These are phyloP conservation scores for Tetrapedia diversipes DNA, from an alignment of 2,888 invertebrate genomes.

Conservation along the genomic window DNA sequence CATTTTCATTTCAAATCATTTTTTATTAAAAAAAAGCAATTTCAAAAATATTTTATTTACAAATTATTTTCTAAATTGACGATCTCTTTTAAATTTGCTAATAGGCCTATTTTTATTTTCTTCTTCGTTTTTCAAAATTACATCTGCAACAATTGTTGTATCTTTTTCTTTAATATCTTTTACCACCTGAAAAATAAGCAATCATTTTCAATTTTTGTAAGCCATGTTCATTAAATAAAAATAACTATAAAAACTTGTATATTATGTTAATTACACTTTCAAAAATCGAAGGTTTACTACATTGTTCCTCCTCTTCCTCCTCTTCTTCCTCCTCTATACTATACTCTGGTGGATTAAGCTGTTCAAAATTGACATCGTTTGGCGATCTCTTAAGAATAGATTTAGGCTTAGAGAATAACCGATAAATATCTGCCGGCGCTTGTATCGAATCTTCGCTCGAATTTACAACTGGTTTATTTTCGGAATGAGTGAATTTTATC, in stretches of 20 bases:
- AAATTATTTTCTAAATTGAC: conserved; percentile 16
- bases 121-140: not conserved
- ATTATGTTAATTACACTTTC: conserved; percentile 61
- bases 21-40: conserved; percentile 15
- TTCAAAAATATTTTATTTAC: not conserved
- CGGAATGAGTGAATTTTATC: conserved; percentile 76
- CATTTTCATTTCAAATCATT: not conserved
- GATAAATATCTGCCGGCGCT: conserved; percentile 77
- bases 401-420: conserved; percentile 72
- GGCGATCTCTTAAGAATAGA: conserved; percentile 78
- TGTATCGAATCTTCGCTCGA: conserved; percentile 55
- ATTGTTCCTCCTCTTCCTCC: conserved; percentile 42
- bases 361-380: conserved; percentile 56
- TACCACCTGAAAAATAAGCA: conserved; percentile 40
- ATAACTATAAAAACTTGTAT: not conserved
- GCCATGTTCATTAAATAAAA: too few species aligned
- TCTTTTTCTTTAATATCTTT: conserved; percentile 43
- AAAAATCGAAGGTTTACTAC: conserved; percentile 64
- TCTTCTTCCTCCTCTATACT: conserved; percentile 62
- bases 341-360: conserved; percentile 40
- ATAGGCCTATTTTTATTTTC: conserved; percentile 17
- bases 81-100: conserved; percentile 50
- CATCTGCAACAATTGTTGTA: not conserved
- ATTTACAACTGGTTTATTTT: conserved; percentile 40
- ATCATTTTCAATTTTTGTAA: conserved; percentile 51